Evolutionary conservation across 2,888 invertebrate species (phyloP), one percentile per base, ranked within the genome.

Genomic region (Calliscelio sp.): DNA sequence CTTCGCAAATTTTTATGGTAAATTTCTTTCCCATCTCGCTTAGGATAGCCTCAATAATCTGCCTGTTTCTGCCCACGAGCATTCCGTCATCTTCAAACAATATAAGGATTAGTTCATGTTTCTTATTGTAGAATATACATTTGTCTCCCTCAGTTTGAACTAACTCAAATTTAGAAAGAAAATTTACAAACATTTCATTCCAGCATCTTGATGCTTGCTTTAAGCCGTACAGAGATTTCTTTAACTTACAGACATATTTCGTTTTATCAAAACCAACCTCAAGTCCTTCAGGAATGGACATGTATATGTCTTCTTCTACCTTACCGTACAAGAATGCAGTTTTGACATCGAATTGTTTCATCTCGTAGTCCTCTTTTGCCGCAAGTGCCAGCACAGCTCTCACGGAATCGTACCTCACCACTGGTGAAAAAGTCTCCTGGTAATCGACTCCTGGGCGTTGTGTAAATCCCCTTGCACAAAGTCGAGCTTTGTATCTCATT

Each of bases 401-500:
- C 1, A 81, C 24, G 5, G 74, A 81, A 16, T 81, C 81, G 38
- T 81, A 81, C 10, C 44, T 22, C 1, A 57, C 71, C 3, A 71
- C 71, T 1, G 71, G 71, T 7, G 71, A 32, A 18, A 71, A 71
- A 2, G 57, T 71, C 18, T 85, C 85, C 7, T 61, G 7, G 16
- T 77, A 86, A 28, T 85, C 77, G 0, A 84, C 2, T 1, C 85
- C 85, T 1, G 75, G 14, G 3, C 32, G 25, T 61, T 85, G 85
- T 4, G 16, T 74, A 41, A 84, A 86, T 18, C 84, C 84, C 63
- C 74, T 79, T 1, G 85, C 85, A 49, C 82, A 85, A 1, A 85
- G 75, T 20, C 86, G 22, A 6, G 85, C 84, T 32, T 84, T 86
- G 79, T 63, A 81, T 24, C 75, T 70, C 6, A 85, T 74, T 3